Evolutionary conservation across 2,113 vertebrate species (phyloP), one percentile per base, ranked within the genome.

Genomic region (Acinonyx jubatus): DNA sequence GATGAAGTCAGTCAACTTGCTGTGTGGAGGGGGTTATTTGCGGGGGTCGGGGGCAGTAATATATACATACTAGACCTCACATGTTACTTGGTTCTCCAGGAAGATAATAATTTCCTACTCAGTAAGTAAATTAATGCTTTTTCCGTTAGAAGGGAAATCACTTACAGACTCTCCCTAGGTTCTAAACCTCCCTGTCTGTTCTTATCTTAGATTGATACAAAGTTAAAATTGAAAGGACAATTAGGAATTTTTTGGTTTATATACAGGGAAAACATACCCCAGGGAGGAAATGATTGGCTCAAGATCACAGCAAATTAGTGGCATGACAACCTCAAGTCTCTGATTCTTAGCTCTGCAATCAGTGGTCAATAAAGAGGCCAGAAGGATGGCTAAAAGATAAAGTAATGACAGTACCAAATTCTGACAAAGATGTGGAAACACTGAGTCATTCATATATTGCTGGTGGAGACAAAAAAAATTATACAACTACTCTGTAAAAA

Each of bases 191-290:
- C 38, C 33, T 36, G 14, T 88, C 33, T 92, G 1, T 89, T 81
- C 21, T 48, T 93, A 68, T 76, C 31, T 31, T 89, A 91, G 33
- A 85, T 71, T 76, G 79, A 65, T 38, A 85, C 16, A 74, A 93
- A 94, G n/a, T 92, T 96, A 95, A 84, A 91, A 63, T 96, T 66
- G n/a, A 93, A 84, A 89, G n/a, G 52, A 90, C 38, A 55, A n/a
- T n/a, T 86, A 27, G 9, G 16, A 63, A 65, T 78, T 81, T 93
- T 97, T 21, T 78, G 36, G 23, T 73, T 96, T 74, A 65, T 69
- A 48, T 74, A 57, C 1, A 82, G 14, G 31, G 36, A 93, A 89
- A 83, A 14, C 19, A 87, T 79, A 25, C 65, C 16, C 11, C 18
- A 95, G 83, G 93, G 16, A 83, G 45, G 63, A 94, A 95, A 83